Evolutionary conservation across 2,113 vertebrate genomes (phyloP).

Genomic region (Leucosticte australis): DNA sequence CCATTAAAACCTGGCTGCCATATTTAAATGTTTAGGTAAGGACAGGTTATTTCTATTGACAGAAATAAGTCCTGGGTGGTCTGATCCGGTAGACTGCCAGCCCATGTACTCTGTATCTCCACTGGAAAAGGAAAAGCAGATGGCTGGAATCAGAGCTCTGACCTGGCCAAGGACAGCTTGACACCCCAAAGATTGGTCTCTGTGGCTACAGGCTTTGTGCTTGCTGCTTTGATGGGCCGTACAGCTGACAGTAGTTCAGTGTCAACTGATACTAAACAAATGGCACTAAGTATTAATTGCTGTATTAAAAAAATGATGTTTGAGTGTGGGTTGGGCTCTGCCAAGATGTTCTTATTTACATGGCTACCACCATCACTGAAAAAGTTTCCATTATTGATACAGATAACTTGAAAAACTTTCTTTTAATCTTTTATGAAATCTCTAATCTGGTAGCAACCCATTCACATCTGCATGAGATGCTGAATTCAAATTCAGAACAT

Average conservation of each 20-base stretch:
- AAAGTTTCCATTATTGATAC: fast-evolving
- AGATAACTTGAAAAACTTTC: not conserved
- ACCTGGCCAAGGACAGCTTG: not conserved
- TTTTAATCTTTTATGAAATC: not conserved
- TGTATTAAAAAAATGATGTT: not conserved
- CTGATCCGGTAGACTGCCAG: not conserved
- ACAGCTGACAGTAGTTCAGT: not conserved
- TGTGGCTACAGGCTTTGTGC: not conserved
- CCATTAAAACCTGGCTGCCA: not conserved
- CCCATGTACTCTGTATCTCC: not conserved
- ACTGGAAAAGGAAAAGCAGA: not conserved
- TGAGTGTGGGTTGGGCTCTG: not conserved
- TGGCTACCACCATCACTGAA: not conserved
- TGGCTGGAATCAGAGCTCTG: not conserved
- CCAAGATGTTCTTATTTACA: not conserved
- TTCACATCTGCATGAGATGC: not conserved
- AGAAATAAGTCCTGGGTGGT: not conserved
- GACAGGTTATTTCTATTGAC: not conserved
- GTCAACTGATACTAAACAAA: not conserved
- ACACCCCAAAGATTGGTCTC: not conserved
- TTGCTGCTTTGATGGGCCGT: not conserved
- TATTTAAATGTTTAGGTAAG: not conserved
- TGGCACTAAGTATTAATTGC: not conserved
- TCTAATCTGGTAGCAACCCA: not conserved
- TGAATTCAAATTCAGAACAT: not conserved